Evolutionary conservation across 2,888 invertebrate genomes (phyloP).

Genomic region (Actias luna): DNA sequence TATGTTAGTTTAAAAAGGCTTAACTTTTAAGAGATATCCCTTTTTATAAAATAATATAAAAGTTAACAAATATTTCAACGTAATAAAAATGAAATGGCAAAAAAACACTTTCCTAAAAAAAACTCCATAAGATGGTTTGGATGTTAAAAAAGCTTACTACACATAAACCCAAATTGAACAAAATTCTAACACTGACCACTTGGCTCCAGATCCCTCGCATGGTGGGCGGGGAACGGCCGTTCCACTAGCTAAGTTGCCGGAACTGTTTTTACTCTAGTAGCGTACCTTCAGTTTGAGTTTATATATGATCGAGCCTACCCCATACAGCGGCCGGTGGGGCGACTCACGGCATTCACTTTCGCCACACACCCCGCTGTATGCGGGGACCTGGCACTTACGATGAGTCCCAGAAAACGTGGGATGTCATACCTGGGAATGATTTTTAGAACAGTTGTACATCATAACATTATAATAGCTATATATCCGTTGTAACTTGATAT

Average conservation of each 20-base stretch:
- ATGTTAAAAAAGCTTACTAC: neutral
- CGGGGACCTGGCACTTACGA: conserved; percentile 20
- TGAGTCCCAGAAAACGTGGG: conserved; percentile 41
- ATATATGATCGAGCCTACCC: conserved; percentile 67
- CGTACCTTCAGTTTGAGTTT: conserved; percentile 54
- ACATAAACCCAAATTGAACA: neutral
- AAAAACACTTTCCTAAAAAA: neutral
- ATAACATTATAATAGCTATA: neutral
- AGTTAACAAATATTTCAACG: too few species aligned
- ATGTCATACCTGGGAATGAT: conserved; percentile 17
- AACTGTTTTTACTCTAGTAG: conserved; percentile 69
- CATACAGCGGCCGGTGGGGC: conserved; percentile 50
- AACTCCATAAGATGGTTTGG: neutral
- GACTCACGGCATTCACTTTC: conserved; percentile 56
- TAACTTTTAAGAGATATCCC: neutral
- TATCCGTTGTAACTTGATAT: neutral
- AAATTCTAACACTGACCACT: conserved; percentile 78
- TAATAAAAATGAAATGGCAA: neutral
- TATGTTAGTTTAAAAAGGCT: neutral
- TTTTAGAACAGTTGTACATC: neutral
- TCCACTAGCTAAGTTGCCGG: conserved; percentile 63
- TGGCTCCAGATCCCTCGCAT: conserved; percentile 83
- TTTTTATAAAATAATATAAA: neutral
- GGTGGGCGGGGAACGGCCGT: conserved; percentile 69
- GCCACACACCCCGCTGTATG: conserved; percentile 44